These are phyloP conservation scores for Chrysodeixis includens DNA, from an alignment of 2,888 invertebrate genomes.

Conservation along the genomic window DNA sequence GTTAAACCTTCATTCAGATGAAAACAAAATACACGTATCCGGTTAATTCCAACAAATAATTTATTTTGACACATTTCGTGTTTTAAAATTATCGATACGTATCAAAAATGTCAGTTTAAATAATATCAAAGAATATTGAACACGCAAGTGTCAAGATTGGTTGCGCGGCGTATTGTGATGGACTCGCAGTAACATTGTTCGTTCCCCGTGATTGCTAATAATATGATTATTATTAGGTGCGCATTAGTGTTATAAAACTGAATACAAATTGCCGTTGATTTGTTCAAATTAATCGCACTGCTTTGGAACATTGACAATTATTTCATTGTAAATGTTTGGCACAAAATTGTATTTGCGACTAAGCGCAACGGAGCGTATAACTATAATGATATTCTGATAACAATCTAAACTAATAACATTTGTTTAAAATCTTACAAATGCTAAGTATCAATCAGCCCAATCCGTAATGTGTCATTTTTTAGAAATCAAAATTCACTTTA, in stretches of 20 bases:
- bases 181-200: slow-evolving; percentile 72
- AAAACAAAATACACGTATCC: not conserved
- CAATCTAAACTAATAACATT: not conserved
- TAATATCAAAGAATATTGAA: slow-evolving; percentile 70
- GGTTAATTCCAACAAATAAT: slow-evolving; percentile 21
- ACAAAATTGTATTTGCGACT: not conserved
- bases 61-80: slow-evolving; percentile 56
- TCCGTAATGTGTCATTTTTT: not conserved
- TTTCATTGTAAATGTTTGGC: slow-evolving; percentile 17
- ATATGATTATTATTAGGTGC: slow-evolving; percentile 78
- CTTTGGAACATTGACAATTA: slow-evolving; percentile 8
- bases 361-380: not conserved
- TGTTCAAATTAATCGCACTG: slow-evolving; percentile 26
- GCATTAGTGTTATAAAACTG: slow-evolving; percentile 38
- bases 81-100: slow-evolving; percentile 57
- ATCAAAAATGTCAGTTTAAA: slow-evolving; percentile 59
- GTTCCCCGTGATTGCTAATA: slow-evolving; percentile 80
- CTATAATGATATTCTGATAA: not conserved
- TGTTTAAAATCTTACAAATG: not conserved
- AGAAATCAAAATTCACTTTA: not conserved
- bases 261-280: slow-evolving; percentile 46
- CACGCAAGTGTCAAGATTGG: slow-evolving; percentile 80
- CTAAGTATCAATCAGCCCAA: not conserved
- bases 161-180: slow-evolving; percentile 70
- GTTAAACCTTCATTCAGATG: not conserved